Evolutionary conservation across 2,888 invertebrate species (phyloP), one percentile per base, ranked within the genome.

Genomic region (Dicranocentrus wangi): DNA sequence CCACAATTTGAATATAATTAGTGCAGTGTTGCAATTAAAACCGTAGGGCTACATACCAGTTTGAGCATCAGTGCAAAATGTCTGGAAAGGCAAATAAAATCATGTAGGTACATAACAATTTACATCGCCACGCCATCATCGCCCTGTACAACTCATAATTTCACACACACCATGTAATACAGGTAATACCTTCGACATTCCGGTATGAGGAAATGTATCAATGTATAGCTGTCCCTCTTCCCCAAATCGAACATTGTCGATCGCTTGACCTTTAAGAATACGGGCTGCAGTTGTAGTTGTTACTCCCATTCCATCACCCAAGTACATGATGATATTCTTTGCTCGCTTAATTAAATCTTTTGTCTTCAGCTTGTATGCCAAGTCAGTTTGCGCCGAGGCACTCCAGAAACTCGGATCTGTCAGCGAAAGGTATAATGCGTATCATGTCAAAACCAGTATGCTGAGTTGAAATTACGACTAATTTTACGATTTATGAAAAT

Each of bases 241-340:
- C 39, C 89, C 89, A 84, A 88, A 89, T 13, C 81, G 76, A 1
- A 88, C 86, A 10, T 77, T 58, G 0, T 87, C 87, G 10, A 87
- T 87, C 88, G n/a, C 87, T 77, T 89, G 89, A 2, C 89, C 89
- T 78, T 89, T 88, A 79, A 87, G 88, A 43, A 89, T 88, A 60
- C 90, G 85, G 1, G 88, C 87, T 3, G 88, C 89, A 0, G 89
- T 89, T 2, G 89, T 84, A 1, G 89, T 89, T 2, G 89, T 83
- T 1, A 89, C 77, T 8, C 61, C 63, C 2, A 1, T 53, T 1
- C 73, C 73, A 61, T 73, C 73, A 5, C 73, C 73, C 7, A 73
- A 32, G 23, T 63, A 73, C 28, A 73, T 19, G 25, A 73, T 73
- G 5, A 61, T 51, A 51, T 73, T 73, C 27, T 73, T 61, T 1